Base-by-base conservation (phyloP, 2,888 invertebrate species). In the Chrysotoxum bicinctum region DNA sequence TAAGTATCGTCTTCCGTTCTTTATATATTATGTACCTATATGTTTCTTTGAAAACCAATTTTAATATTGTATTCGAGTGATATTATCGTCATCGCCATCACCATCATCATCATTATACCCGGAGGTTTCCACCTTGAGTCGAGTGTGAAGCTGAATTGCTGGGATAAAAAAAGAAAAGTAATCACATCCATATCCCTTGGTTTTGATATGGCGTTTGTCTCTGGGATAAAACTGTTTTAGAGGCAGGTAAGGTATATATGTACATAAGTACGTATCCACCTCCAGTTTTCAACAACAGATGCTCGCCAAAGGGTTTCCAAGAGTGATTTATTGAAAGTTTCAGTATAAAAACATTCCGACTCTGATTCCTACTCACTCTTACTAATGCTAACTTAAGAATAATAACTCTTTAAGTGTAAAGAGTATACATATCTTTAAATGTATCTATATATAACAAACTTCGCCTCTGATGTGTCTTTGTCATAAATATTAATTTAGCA, bases 11-110 rank as follows among this genome's bases (percentile, higher is more conserved):
- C 79, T 83, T 78, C 68, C 73, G 78, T 66, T 73, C 45, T 45
- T 37, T 45, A 23, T 50, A 16, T 16, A 19, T 30, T 30, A 26
- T 52, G 26, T 40, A 26, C 69, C 12, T 69, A 16, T 81, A 75
- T 81, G 81, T 85, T 85, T 76, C 81, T 85, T 85, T 81, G 85
- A 85, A 85, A 85, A 81, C 66, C 85, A 85, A 85, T 85, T 85
- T 85, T 81, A 85, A 85, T 85, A 85, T 85, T 85, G 85, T 73
- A 85, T 85, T 76, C 81, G 81, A 81, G 81, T 81, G 85, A 81
- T 81, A 81, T 85, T 85, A 85, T 85, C 85, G 85, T 85, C 76
- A 80, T 76, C 81, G 70, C 48, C 84, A 80, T 58, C 72, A 62
- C 12, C 73, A 54, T 45, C 75, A 68, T 85, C 69, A 81, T 77